Conservation (phyloP, 2,797 vertebrate genomes). For the Sciaenops ocellatus region DNA sequence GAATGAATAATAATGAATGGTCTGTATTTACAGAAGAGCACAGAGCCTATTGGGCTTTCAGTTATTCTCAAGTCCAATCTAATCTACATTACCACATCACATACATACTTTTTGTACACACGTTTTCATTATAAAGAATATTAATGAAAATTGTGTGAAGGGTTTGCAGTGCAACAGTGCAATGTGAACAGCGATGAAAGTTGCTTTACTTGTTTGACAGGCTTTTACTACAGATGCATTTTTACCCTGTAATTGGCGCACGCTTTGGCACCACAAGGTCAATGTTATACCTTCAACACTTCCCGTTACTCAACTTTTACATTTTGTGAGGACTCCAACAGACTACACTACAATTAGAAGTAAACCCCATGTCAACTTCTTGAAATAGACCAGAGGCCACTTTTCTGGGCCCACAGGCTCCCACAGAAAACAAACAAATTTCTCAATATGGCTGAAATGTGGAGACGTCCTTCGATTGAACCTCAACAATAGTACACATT, state of each 20-base stretch:
- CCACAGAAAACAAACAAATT: not conserved
- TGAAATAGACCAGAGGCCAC: not conserved
- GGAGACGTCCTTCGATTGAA: constrained; percentile 34
- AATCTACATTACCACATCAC: not conserved
- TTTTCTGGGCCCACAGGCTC: not conserved
- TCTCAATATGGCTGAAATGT: not conserved
- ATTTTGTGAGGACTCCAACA: not conserved
- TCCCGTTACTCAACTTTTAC: constrained; percentile 1
- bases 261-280: not conserved
- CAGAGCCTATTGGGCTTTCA: not conserved
- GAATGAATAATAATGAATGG: constrained; percentile 11
- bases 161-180: not conserved
- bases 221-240: not conserved
- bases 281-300: not conserved
- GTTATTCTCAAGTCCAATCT: not conserved
- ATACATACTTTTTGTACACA: not conserved
- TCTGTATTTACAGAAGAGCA: constrained; percentile 4
- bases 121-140: not conserved
- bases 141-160: not conserved
- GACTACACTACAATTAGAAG: not conserved
- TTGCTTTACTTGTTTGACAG: not conserved
- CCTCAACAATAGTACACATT: constrained; percentile 21
- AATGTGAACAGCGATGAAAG: not conserved
- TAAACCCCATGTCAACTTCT: rapidly evolving
- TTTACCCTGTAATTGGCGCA: not conserved